phyloP scores from a whole-genome alignment of 2,888 invertebrate species.

The Isoperla grammatica region DNA sequence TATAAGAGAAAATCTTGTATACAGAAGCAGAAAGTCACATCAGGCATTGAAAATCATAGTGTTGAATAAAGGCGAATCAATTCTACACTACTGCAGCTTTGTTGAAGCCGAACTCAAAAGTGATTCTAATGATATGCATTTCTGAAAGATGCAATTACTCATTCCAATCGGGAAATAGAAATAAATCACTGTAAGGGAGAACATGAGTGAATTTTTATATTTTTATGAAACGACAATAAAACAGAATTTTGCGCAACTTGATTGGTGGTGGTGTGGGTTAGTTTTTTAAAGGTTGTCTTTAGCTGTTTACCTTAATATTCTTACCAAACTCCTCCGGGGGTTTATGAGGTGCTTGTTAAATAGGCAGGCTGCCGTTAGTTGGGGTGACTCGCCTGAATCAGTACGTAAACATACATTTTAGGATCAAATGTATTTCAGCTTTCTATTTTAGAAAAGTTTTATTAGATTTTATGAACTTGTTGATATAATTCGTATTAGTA shows the following conservation, averaged over 20 bases:
- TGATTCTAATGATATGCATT: conserved; percentile 27
- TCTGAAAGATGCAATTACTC: conserved; percentile 26
- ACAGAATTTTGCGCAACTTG: conserved; percentile 17
- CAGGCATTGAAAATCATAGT: conserved; percentile 21
- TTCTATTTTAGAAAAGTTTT: conserved; percentile 19
- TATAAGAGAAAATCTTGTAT: conserved; percentile 5
- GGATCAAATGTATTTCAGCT: conserved; percentile 24
- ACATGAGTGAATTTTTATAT: conserved; percentile 8
- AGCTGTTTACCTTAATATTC: conserved; percentile 31
- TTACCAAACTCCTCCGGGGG: conserved; percentile 32
- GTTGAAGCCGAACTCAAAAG: conserved; percentile 24
- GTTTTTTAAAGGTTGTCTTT: conserved; percentile 28
- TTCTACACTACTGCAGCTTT: conserved; percentile 25
- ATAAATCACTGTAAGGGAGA: conserved; percentile 25
- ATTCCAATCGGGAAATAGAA: conserved; percentile 24
- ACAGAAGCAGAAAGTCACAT: conserved; percentile 22
- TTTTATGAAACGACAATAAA: conserved; percentile 16
- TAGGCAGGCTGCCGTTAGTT: conserved; percentile 27
- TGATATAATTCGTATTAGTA: conserved; percentile 15
- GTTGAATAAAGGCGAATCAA: conserved; percentile 1
- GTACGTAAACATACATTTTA: conserved; percentile 33
- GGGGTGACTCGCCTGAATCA: conserved; percentile 31
- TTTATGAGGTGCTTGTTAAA: conserved; percentile 32
- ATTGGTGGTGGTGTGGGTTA: conserved; percentile 22
- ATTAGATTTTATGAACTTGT: conserved; percentile 10